These are phyloP conservation scores for Esox masquinongy DNA, from an alignment of 2,797 vertebrate genomes.

Conservation along the genomic window DNA sequence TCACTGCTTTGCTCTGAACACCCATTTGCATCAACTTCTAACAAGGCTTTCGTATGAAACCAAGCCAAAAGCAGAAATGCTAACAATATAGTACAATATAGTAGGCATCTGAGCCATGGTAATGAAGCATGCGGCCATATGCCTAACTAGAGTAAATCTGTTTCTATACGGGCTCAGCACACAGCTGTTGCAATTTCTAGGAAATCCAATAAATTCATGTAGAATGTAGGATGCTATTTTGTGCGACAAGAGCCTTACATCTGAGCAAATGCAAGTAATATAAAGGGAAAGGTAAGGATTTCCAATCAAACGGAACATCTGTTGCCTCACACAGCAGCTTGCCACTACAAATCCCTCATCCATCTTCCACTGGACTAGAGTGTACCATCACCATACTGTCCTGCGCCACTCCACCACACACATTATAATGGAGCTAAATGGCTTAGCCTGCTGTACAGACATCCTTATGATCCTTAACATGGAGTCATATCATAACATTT, in stretches of 20 bases:
- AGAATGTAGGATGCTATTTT: neutral
- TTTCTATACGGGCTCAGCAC: neutral
- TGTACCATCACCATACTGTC: neutral
- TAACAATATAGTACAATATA: neutral
- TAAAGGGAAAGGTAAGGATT: too few species aligned
- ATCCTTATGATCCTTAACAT: neutral
- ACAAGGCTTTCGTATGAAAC: neutral
- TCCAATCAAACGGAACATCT: slow-evolving; percentile 14
- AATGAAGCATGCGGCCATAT: slow-evolving; percentile 6
- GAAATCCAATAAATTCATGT: neutral
- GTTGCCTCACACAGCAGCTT: slow-evolving; percentile 7
- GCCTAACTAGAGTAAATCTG: neutral
- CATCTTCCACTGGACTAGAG: neutral
- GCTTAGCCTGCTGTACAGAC: neutral
- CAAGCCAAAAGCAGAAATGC: neutral
- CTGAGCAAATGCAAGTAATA: neutral
- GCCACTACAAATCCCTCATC: neutral
- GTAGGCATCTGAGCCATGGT: neutral
- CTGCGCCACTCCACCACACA: neutral
- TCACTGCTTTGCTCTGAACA: neutral
- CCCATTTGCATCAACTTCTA: neutral
- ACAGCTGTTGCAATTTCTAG: neutral
- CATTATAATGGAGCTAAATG: neutral
- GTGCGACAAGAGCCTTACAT: neutral
- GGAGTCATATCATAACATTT: slow-evolving; percentile 3